Evolutionary conservation across 1,140 invertebrate species (phyloP).

Genomic region (Saxidomus purpurata): DNA sequence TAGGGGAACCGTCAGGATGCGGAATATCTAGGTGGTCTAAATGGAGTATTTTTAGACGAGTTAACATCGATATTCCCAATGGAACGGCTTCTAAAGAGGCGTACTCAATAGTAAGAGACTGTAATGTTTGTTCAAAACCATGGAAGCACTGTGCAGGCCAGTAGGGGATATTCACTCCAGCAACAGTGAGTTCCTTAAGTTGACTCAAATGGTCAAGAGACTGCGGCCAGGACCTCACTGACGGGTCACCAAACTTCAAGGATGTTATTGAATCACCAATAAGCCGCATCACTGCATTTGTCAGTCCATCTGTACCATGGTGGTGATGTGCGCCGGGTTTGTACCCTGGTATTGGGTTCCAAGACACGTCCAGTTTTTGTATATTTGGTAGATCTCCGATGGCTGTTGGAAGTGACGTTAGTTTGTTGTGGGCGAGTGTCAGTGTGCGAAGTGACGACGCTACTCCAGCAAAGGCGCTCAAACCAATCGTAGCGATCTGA

Average conservation of each 20-base stretch:
- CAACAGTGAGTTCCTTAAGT: constrained; percentile 36
- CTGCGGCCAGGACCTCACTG: constrained; percentile 28
- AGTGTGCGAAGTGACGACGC: not conserved
- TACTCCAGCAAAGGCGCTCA: constrained; percentile 1
- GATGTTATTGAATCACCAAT: constrained; percentile 27
- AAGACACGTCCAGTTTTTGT: constrained; percentile 15
- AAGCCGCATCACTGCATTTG: constrained; percentile 25
- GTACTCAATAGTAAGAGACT: constrained; percentile 37
- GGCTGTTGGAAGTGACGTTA: constrained; percentile 15
- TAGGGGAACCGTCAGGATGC: not conserved
- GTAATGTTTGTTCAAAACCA: constrained; percentile 57
- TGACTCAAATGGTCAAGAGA: constrained; percentile 42
- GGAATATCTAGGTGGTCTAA: constrained; percentile 22
- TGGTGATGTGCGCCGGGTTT: not conserved
- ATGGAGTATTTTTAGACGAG: constrained; percentile 36
- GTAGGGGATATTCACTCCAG: constrained; percentile 22
- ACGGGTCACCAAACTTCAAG: constrained; percentile 43
- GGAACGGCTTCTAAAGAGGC: constrained; percentile 30
- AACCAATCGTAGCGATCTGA: not conserved
- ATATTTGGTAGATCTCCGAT: not conserved
- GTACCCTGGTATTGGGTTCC: constrained; percentile 48
- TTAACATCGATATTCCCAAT: constrained; percentile 16
- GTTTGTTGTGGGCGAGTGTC: constrained; percentile 7
- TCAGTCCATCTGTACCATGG: constrained; percentile 43
- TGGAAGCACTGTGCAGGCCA: constrained; percentile 45